phyloP scores from a whole-genome alignment of 2,113 vertebrate species.

The Brevimyrus niger region DNA sequence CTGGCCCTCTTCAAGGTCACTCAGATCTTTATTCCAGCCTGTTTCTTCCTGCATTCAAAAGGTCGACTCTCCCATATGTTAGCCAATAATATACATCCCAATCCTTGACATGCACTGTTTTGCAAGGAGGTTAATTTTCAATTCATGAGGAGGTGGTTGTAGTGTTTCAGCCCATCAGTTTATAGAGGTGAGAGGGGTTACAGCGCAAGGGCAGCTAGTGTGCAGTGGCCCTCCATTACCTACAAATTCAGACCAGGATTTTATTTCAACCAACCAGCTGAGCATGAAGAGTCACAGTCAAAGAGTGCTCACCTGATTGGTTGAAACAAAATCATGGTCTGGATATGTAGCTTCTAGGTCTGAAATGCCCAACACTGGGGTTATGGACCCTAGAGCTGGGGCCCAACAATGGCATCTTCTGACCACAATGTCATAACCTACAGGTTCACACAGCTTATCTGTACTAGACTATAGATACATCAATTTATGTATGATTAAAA shows the following conservation, averaged over 20 bases:
- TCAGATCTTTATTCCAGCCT: not conserved
- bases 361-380: no score
- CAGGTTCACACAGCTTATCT: not conserved
- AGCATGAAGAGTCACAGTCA: no score
- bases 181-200: not conserved
- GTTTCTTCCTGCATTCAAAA: not conserved
- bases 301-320: no score
- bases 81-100: not conserved
- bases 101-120: not conserved
- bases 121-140: not conserved
- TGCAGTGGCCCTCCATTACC: no score
- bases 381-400: no score
- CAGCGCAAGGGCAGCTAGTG: not conserved
- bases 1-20: not conserved
- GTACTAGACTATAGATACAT: not conserved
- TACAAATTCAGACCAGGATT: no score
- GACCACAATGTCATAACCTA: no score
- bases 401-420: no score
- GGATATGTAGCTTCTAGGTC: no score
- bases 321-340: no score
- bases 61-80: not conserved
- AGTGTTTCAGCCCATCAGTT: not conserved
- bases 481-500: not conserved
- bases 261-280: no score
- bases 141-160: not conserved